Base-by-base conservation (phyloP, 1,140 invertebrate species). In the Pomacea maculata region DNA sequence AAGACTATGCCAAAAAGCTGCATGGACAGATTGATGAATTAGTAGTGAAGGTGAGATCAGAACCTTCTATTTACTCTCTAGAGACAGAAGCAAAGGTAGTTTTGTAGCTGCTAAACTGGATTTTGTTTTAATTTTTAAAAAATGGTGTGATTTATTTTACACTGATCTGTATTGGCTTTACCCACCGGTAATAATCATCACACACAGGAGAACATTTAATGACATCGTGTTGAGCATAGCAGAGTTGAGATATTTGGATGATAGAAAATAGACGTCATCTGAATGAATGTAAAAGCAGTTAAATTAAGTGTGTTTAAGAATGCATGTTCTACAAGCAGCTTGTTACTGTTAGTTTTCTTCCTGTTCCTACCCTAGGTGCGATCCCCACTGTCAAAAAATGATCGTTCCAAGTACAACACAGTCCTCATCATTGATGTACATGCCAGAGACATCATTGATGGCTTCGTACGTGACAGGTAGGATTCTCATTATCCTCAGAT, bases 401-500 rank as follows among this genome's bases (percentile, higher is more conserved):
- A 97, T 86, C 93, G 96, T 4, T 93, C 94, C 6, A 98, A 98
- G 91, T 96, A 97, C 87, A 96, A 96, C 83, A 95, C 96, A 1
- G 94, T 97, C 54, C 93, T 96, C 1, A 97, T 96, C 7, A 95
- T 97, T 68, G 96, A 97, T 88, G 96, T 98, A 1, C 96, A 98
- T 89, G 95, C 95, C 6, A 93, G 96, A 67, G 96, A 97, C 88
- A 97, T 98, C 79, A 94, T 97, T 72, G 96, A 97, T 86, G 92
- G 91, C 3, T 97, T 98, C 90, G 96, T 98, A 0, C 92, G 95
- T 70, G 95, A 97, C 90, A 93, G 91, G 92, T 92, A 70, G 71
- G 78, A 54, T 29, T 65, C 78, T 73, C 21, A 1, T 25, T 7
- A 17, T 17, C 11, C 11, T 61, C 57, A 61, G 57, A 11, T 14